Conservation (phyloP, 1,140 invertebrate genomes). For the Lepidurus packardi region DNA sequence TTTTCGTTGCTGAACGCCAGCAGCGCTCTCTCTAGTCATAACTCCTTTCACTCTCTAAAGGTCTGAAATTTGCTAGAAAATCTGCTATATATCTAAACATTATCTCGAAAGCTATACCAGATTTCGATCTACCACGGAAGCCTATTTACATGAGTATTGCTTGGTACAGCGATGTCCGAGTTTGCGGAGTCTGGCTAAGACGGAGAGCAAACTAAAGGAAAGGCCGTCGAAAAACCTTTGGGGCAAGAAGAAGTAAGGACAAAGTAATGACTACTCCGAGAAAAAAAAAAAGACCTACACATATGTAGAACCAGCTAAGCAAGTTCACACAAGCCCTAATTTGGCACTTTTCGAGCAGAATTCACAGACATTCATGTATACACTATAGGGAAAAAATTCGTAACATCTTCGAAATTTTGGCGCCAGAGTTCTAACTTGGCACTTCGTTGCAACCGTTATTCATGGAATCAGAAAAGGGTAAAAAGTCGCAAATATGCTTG, state of each 20-base stretch:
- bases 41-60: background rate
- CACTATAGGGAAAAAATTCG: background rate
- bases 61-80: background rate
- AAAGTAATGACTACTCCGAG: background rate
- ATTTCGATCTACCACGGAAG: background rate
- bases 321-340: background rate
- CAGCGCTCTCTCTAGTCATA: background rate
- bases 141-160: conserved; percentile 18
- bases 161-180: conserved; percentile 4
- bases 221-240: background rate
- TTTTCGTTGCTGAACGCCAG: conserved; percentile 5
- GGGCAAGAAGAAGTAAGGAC: background rate
- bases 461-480: background rate
- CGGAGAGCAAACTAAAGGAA: background rate
- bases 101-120: background rate
- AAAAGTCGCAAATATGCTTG: background rate
- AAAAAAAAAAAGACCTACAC: conserved; percentile 15
- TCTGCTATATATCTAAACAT: background rate
- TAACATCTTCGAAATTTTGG: background rate
- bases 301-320: conserved; percentile 7
- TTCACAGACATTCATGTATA: conserved; percentile 5
- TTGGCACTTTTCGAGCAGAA: conserved; percentile 14
- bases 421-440: background rate
- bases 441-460: background rate
- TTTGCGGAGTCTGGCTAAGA: background rate